These are phyloP conservation scores for Etheostoma cragini DNA, from an alignment of 2,113 vertebrate genomes.

Conservation along the genomic window DNA sequence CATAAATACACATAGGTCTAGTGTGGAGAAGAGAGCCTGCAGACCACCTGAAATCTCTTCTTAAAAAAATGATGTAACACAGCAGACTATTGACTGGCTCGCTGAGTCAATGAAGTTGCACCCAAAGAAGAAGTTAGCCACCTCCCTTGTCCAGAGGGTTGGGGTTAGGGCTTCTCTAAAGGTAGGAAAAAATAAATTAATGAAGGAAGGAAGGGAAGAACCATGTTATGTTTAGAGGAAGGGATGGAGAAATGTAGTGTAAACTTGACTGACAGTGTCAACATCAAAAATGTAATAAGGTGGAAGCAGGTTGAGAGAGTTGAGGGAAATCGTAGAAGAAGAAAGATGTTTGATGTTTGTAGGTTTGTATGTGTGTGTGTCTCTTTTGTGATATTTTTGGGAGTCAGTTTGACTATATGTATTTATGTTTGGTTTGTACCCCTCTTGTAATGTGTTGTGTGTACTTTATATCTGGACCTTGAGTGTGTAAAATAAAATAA, in stretches of 20 bases:
- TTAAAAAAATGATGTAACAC: slow-evolving; percentile 37
- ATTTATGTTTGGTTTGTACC: too few species aligned
- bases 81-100: slow-evolving; percentile 38
- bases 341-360: slow-evolving; percentile 3
- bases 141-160: slow-evolving; percentile 26
- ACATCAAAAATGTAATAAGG: not conserved
- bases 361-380: too few species aligned
- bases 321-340: not conserved
- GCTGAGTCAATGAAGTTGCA: slow-evolving; percentile 25
- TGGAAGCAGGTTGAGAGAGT: slow-evolving; percentile 14
- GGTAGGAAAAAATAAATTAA: not conserved
- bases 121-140: slow-evolving; percentile 19
- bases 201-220: not conserved
- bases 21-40: slow-evolving; percentile 44
- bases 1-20: slow-evolving; percentile 43
- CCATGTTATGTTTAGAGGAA: slow-evolving; percentile 30
- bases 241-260: slow-evolving; percentile 7
- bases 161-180: slow-evolving; percentile 12
- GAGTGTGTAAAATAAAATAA: too few species aligned
- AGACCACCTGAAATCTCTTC: slow-evolving; percentile 50
- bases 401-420: too few species aligned
- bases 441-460: too few species aligned
- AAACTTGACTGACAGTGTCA: not conserved
- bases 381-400: too few species aligned
- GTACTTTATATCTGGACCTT: too few species aligned